Conservation (phyloP, 2,888 invertebrate species). For the Drosophila antonietae region DNA sequence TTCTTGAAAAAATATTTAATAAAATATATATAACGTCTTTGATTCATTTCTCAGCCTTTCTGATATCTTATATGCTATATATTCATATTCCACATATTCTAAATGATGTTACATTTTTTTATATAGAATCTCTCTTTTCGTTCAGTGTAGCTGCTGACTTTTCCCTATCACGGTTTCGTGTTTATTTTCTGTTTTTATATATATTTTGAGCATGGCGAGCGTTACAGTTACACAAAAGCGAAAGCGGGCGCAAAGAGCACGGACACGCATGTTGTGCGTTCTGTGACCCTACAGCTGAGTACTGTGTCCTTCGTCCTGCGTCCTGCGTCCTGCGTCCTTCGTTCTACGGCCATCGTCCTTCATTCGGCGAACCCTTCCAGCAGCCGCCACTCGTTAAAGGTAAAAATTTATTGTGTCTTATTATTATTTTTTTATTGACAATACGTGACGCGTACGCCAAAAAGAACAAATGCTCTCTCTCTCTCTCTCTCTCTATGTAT, state of each 20-base stretch:
- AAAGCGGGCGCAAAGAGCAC: conserved; percentile 50
- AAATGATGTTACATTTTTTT: background rate
- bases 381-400: conserved; percentile 71
- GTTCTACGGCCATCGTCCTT: background rate
- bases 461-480: conserved; percentile 43
- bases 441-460: conserved; percentile 82
- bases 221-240: conserved; percentile 64
- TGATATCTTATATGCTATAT: too few relatives aligned
- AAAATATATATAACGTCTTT: too few relatives aligned
- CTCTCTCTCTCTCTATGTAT: conserved; percentile 6
- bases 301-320: background rate
- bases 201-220: conserved; percentile 67
- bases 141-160: conserved; percentile 1
- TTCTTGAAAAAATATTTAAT: background rate
- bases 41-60: too few relatives aligned
- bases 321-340: background rate
- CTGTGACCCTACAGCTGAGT: background rate
- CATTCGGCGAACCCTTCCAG: conserved; percentile 1
- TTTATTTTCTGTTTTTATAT: conserved; percentile 70
- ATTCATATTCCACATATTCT: too few relatives aligned
- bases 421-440: conserved; percentile 83
- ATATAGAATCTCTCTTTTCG: background rate
- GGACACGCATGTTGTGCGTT: conserved; percentile 54
- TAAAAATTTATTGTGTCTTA: conserved; percentile 82
- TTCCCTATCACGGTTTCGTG: conserved; percentile 45